phyloP scores from a whole-genome alignment of 2,113 vertebrate genomes.

The human (Homo sapiens) region GRCh38 chr6:142854001-142854500 shows the following conservation, averaged over 20 bases:
- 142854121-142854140: neutral
- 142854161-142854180: neutral
- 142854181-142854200: no score
- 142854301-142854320: neutral
- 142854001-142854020: neutral
- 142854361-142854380: neutral
- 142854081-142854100: neutral
- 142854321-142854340: neutral
- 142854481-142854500: neutral
- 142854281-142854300: neutral
- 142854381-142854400: neutral
- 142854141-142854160: neutral
- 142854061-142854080: neutral
- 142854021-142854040: neutral
- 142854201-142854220: slow-evolving; percentile 10
- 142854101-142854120: neutral
- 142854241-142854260: neutral
- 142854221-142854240: neutral
- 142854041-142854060: neutral
- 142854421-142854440: neutral
- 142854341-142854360: neutral
- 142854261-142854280: neutral
- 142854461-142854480: neutral
- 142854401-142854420: neutral
- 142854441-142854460: neutral